Evolutionary conservation across 2,888 invertebrate species (phyloP), one percentile per base, ranked within the genome.

Genomic region (Ernsta delagoae): DNA sequence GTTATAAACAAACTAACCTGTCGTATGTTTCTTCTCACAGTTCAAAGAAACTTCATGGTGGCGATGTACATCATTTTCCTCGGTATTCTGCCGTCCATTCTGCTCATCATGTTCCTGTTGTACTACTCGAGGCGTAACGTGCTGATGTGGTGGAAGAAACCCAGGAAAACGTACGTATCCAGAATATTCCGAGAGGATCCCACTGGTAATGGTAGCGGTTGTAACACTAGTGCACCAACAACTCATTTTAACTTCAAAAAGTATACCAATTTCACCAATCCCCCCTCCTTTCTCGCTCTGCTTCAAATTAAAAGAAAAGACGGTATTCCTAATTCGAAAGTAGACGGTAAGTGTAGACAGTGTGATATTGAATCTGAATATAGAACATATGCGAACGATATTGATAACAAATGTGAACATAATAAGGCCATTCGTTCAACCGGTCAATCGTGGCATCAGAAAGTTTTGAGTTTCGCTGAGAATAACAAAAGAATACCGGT

Each of bases 11-110:
- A 0, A 41, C 41, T 53, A 8, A 24, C 9, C 9, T 53, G 48
- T 53, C 0, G 8, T 36, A 36, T 24, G 7, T 53, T 54, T 11
- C 9, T 57, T 79, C n/a, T 24, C 24, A 45, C 94, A 98, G 98
- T 96, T 74, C 95, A 96, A 83, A 95, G 95, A 75, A 96, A 96
- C 79, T 95, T 98, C 85, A 95, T 97, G 83, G 96, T 97, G 71
- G 96, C 96, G 43, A 94, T 99, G 93, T 97, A 97, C 86, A 95
- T 99, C 75, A 95, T 98, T 78, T 98, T 98, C 95, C 94, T 98
- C 77, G 96, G 97, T 34, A 96, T 98, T 76, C 93, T 98, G 67
- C 98, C 98, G 0, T 87, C 95, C 70, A 87, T 96, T 54, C 95
- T 96, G 1, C 86, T 97, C 31, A 81, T 96, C 3, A 92, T 96